phyloP scores from a whole-genome alignment of 2,113 vertebrate genomes.

The Bostrychus sinensis region DNA sequence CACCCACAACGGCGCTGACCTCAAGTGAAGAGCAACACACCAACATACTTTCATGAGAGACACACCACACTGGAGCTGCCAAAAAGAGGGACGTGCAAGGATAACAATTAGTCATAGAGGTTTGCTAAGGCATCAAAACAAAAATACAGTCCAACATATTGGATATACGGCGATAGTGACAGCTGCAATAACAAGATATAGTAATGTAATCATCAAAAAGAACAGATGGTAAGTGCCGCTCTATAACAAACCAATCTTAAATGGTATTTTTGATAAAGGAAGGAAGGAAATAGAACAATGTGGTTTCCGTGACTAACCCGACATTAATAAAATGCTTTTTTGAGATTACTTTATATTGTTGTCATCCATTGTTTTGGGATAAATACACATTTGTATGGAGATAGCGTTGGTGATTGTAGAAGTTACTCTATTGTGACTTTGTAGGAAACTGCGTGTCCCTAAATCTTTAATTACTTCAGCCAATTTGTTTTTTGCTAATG shows the following conservation, averaged over 20 bases:
- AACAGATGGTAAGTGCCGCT: neutral
- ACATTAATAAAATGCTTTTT: neutral
- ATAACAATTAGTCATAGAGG: slow-evolving; percentile 39
- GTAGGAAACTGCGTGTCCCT: neutral
- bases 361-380: neutral
- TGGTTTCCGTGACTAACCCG: neutral
- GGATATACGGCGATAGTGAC: neutral
- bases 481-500: neutral
- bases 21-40: slow-evolving; percentile 27
- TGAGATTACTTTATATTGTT: neutral
- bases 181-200: neutral
- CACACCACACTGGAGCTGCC: slow-evolving; percentile 14
- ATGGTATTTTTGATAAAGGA: neutral
- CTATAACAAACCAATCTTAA: neutral
- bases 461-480: no score
- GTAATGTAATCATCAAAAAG: neutral
- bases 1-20: slow-evolving; percentile 60
- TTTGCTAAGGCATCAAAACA: slow-evolving; percentile 26
- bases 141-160: neutral
- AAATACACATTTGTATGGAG: neutral
- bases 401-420: no score
- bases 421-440: neutral
- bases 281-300: slow-evolving; percentile 13
- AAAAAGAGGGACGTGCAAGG: slow-evolving; percentile 14
- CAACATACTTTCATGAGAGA: slow-evolving; percentile 40